Evolutionary conservation across 2,113 vertebrate species (phyloP).

Genomic region (Haemorhous mexicanus): DNA sequence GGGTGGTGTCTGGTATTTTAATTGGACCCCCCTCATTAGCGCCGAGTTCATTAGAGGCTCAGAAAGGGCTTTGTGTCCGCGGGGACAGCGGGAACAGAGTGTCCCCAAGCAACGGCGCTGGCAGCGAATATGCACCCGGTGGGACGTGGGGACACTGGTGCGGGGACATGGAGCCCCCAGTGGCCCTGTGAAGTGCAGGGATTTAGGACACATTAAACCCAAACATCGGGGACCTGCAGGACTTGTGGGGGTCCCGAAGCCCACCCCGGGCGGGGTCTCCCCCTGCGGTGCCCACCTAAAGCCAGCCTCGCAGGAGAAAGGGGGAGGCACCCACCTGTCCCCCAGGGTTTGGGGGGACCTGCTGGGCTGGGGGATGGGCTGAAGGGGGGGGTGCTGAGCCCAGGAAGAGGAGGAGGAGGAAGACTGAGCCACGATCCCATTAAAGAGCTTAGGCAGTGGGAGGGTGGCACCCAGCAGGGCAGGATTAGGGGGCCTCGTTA

Average conservation of each 20-base stretch:
- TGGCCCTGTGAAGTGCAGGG: neutral
- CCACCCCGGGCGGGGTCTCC: neutral
- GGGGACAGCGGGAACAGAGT: neutral
- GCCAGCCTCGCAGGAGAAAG: no score
- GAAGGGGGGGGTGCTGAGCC: neutral
- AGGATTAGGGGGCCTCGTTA: neutral
- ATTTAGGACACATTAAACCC: neutral
- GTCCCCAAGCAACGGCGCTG: neutral
- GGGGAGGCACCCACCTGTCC: neutral
- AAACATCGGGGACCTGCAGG: neutral
- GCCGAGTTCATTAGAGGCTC: slow-evolving; percentile 28
- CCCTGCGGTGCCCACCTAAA: neutral
- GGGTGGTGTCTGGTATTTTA: neutral
- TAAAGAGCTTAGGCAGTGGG: slow-evolving; percentile 1
- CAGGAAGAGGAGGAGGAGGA: neutral
- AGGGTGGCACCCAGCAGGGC: neutral
- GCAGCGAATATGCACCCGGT: neutral
- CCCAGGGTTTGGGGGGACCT: neutral
- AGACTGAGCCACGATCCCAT: neutral
- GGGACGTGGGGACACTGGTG: neutral
- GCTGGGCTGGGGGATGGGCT: neutral
- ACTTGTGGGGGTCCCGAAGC: neutral
- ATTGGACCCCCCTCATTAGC: slow-evolving; percentile 18
- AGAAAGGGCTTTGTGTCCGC: neutral
- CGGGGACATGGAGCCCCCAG: neutral